Conservation (phyloP, 2,797 vertebrate genomes). For the Thunnus albacares region DNA sequence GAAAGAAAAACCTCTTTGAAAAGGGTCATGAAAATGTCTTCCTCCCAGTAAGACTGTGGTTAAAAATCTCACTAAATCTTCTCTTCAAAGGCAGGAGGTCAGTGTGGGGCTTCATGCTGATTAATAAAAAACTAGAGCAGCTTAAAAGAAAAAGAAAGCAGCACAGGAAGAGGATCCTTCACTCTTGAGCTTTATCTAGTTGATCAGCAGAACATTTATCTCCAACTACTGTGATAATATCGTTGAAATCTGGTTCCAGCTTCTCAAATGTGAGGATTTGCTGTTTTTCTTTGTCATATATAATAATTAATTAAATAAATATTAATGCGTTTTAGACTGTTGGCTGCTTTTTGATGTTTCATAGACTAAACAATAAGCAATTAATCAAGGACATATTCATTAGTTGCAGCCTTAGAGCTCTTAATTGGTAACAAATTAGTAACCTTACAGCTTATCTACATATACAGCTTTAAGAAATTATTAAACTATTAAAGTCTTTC, state of each 20-base stretch:
- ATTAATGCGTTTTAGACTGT: background rate
- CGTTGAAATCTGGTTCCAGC: no score
- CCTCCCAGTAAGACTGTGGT: slow-evolving; percentile 1
- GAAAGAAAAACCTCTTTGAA: background rate
- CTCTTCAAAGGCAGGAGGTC: slow-evolving; percentile 25
- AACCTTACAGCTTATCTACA: background rate
- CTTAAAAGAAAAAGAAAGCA: background rate
- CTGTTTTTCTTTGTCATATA: background rate
- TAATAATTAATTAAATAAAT: background rate
- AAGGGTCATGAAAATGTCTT: background rate
- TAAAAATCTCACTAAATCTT: slow-evolving; percentile 25
- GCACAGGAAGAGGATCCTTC: slow-evolving; percentile 10
- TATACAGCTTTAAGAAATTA: background rate
- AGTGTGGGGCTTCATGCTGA: slow-evolving; percentile 3
- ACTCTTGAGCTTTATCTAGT: background rate
- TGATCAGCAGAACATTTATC: background rate
- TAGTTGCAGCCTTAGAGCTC: background rate
- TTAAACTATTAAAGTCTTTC: background rate
- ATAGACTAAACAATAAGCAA: no score
- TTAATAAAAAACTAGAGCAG: slow-evolving; percentile 26
- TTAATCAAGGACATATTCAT: no score
- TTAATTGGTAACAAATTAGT: background rate
- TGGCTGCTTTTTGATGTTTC: no score
- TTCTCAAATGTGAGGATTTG: background rate
- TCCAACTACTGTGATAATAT: background rate